Base-by-base conservation (phyloP, 2,888 invertebrate species). In the Litoditis marina region DNA sequence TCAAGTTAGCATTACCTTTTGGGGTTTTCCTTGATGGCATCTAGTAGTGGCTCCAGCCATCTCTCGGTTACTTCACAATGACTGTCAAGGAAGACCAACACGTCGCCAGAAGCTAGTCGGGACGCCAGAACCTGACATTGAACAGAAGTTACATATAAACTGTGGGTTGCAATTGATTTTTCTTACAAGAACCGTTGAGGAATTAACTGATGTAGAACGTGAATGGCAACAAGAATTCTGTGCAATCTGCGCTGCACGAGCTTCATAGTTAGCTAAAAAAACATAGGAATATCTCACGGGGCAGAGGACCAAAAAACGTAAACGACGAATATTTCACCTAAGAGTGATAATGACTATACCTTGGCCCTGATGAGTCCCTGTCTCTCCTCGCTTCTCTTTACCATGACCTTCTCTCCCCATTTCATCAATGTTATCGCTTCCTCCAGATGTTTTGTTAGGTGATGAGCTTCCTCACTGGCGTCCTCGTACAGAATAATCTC, bases 21-120 rank as follows among this genome's bases (percentile, higher is more conserved):
- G 2, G 65, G 66, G 55, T 73, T 62, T 46, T 71, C 89, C 8
- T 92, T 92, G 76, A 98, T 94, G 77, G 94, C 88, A 39, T 92
- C 88, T 54, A 98, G 85, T 25, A 98, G 86, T 1, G 96, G 96
- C 83, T 94, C 94, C 71, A 98, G 85, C 96, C 98, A 98, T 19
- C 94, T 94, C 86, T 93, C 92, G 63, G 92, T 91, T 81, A 94
- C 95, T 85, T 98, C 96, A 84, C 76, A 76, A 84, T 98, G 96
- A 2, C 95, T 94, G 84, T 98, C 98, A 67, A 98, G 87, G 86
- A 98, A 98, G 22, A 94, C 94, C 78, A 94, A 86, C 60, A 92
- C 90, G 85, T 92, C 90, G 63, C 94, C 95, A 79, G 88, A 89
- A 6, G 92, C 93, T 83, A 91, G 89, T 83, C 91, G 90, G 52